Evolutionary conservation across 2,888 invertebrate species (phyloP), one percentile per base, ranked within the genome.

Genomic region (Brenthis hecate): DNA sequence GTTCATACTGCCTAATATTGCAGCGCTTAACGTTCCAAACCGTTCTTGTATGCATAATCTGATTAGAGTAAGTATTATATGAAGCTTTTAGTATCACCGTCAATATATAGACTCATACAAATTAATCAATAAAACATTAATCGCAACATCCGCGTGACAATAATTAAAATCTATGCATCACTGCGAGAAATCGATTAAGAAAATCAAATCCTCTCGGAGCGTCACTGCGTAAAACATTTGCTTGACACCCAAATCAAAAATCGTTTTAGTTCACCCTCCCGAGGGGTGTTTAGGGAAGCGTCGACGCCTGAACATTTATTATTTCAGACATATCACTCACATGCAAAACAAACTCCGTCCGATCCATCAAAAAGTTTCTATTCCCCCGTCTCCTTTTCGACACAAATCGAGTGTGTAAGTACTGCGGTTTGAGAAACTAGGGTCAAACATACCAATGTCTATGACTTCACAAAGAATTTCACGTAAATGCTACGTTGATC

Each of bases 321-420:
- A 92, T 92, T 92, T 91, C 91, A 92, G 92, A 92, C 92, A 91
- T 92, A 92, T 92, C 92, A 92, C 92, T 92, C 92, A 89, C 92
- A 92, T 92, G 92, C 92, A 92, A 92, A 92, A 91, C 92, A 92
- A 92, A 92, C 92, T 92, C 89, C 81, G 89, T 90, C 91, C 90
- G 91, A 92, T 92, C 92, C 91, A 92, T 92, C 92, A 92, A 88
- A 91, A 92, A 92, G 91, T 92, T 92, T 88, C 75, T 79, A 73
- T 66, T 71, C 72, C 75, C 78, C 77, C 80, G 81, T 78, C 77
- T 69, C 73, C 75, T 72, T 72, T 73, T 69, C 74, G 82, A 86
- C 88, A 89, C 91, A 91, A 92, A 91, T 92, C 91, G 91, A 89
- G 85, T 92, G 92, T 92, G 88, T 91, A 91, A 92, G 90, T 91